A percentile compares a stretch with the other conserved stretches of the same genome.
phyloP scores from a whole-genome alignment of 1,140 invertebrate genomes.

The Stratiolaelaps scimitus region DNA sequence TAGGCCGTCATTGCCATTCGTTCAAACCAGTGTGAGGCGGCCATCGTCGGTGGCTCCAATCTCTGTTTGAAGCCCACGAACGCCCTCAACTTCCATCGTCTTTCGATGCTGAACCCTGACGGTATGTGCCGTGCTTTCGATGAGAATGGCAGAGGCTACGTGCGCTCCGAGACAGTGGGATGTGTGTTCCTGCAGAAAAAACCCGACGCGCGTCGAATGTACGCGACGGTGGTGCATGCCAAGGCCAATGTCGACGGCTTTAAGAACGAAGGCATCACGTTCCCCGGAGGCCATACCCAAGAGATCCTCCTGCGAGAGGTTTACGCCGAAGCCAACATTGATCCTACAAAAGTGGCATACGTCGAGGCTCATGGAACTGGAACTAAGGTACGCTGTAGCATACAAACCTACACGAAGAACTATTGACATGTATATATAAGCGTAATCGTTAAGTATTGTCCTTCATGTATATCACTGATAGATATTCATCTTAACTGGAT shows the following conservation, averaged over 20 bases:
- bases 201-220: slow-evolving; percentile 59
- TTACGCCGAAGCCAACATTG: slow-evolving; percentile 64
- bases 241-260: slow-evolving; percentile 50
- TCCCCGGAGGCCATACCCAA: slow-evolving; percentile 49
- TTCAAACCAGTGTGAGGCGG: slow-evolving; percentile 46
- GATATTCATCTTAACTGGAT: too few species aligned
- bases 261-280: slow-evolving; percentile 45
- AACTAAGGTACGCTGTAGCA: slow-evolving; percentile 48
- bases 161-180: slow-evolving; percentile 62
- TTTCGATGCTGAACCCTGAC: slow-evolving; percentile 46
- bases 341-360: slow-evolving; percentile 65
- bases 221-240: slow-evolving; percentile 59
- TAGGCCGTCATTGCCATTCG: slow-evolving; percentile 45
- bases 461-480: too few species aligned
- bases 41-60: slow-evolving; percentile 46
- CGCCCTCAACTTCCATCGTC: slow-evolving; percentile 44
- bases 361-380: slow-evolving; percentile 94
- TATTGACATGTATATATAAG: too few species aligned
- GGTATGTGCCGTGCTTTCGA: slow-evolving; percentile 50
- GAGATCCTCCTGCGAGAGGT: slow-evolving; percentile 68
- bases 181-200: slow-evolving; percentile 66
- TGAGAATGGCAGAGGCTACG: slow-evolving; percentile 39
- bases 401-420: neutral
- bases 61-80: slow-evolving; percentile 44
- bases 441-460: too few species aligned